Conservation (phyloP, 1,140 invertebrate species). For the Varroa destructor region DNA sequence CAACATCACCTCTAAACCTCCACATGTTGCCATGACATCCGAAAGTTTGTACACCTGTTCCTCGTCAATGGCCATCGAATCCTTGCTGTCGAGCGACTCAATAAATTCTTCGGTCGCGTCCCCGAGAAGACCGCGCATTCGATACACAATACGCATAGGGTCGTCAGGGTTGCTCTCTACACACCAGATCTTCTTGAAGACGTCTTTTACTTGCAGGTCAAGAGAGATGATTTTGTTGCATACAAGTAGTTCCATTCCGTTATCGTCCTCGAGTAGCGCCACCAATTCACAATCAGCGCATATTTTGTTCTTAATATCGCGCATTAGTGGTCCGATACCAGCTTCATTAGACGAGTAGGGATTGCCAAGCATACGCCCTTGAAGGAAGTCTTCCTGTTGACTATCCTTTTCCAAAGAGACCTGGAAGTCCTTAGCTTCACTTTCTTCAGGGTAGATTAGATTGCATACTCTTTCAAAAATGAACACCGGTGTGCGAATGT, state of each 20-base stretch:
- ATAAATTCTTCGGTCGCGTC: constrained; percentile 98
- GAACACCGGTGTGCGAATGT: constrained; percentile 88
- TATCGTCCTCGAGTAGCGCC: constrained; percentile 88
- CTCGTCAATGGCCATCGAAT: constrained; percentile 76
- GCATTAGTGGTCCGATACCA: constrained; percentile 87
- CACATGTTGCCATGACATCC: constrained; percentile 63
- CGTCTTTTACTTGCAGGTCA: constrained; percentile 86
- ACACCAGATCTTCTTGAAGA: constrained; percentile 53
- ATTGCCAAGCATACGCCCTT: constrained; percentile 93
- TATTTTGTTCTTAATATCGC: constrained; percentile 96
- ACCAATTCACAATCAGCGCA: constrained; percentile 94
- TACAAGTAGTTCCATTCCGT: constrained; percentile 95
- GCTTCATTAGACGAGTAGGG: constrained; percentile 85
- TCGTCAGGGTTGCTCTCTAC: constrained; percentile 57
- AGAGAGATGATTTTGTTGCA: constrained; percentile 96
- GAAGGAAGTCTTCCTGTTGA: constrained; percentile 94
- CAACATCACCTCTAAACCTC: constrained; percentile 59
- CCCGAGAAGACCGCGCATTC: constrained; percentile 87
- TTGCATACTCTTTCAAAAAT: constrained; percentile 88
- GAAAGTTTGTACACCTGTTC: constrained; percentile 77
- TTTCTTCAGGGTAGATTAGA: constrained; percentile 93
- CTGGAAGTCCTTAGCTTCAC: constrained; percentile 90
- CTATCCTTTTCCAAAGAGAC: constrained; percentile 92
- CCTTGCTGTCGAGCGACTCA: constrained; percentile 75
- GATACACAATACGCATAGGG: constrained; percentile 93